A percentile compares a stretch with the other conserved stretches of the same genome.
These are phyloP conservation scores for Baronia brevicornis DNA, from an alignment of 2,888 invertebrate species.

Conservation along the genomic window DNA sequence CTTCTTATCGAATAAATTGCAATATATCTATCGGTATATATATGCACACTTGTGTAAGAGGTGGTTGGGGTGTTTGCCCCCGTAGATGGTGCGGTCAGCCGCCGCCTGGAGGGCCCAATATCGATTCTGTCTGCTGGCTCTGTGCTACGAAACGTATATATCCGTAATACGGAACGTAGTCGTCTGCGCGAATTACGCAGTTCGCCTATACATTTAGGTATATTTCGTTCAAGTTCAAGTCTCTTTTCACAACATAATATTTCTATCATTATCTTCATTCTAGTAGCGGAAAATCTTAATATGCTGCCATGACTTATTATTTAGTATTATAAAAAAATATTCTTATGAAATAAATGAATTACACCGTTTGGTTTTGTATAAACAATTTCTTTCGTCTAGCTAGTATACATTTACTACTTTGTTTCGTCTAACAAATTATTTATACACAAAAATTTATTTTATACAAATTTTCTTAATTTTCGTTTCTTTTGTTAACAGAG, in stretches of 20 bases:
- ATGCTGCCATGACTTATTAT: too few relatives aligned
- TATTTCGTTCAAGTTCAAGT: conserved; percentile 42
- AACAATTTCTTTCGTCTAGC: too few relatives aligned
- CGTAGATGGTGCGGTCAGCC: conserved; percentile 38
- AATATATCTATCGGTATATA: background rate
- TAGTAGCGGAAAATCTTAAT: too few relatives aligned
- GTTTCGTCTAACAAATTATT: too few relatives aligned
- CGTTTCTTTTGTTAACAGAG: conserved; percentile 77
- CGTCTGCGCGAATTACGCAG: conserved; percentile 29
- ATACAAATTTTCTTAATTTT: conserved; percentile 15
- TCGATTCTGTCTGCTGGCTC: conserved; percentile 64
- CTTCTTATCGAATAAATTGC: background rate
- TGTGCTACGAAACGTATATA: too few relatives aligned
- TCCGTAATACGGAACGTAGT: conserved; percentile 52
- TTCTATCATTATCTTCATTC: too few relatives aligned
- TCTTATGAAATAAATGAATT: too few relatives aligned
- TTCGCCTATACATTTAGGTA: conserved; percentile 21
- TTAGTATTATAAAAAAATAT: too few relatives aligned
- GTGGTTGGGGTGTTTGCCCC: conserved; percentile 38
- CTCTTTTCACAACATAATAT: conserved; percentile 46
- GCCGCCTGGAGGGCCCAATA: conserved; percentile 41
- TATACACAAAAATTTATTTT: too few relatives aligned
- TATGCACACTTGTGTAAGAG: conserved; percentile 1
- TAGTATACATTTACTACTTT: too few relatives aligned
- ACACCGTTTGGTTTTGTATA: too few relatives aligned